Evolutionary conservation across 2,888 invertebrate genomes (phyloP).

Genomic region (Cordylochernes scorpioides): DNA sequence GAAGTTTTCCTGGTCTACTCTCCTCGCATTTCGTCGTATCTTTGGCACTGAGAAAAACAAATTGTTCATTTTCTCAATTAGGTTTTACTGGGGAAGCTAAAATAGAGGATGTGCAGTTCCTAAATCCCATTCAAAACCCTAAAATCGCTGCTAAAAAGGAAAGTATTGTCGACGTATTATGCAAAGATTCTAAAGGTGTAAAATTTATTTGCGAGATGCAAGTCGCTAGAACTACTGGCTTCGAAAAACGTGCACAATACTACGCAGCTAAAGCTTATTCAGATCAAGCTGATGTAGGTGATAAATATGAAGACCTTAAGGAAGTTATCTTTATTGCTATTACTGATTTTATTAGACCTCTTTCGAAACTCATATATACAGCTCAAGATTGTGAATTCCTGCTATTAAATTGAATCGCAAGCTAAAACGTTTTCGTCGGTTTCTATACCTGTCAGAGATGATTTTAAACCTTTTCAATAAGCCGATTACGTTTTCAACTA

Average conservation of each 20-base stretch:
- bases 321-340: conserved; percentile 4
- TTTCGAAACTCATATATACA: no score
- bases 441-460: not conserved
- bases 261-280: conserved; percentile 3
- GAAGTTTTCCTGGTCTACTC: no score
- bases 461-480: conserved; percentile 1
- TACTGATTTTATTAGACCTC: no score
- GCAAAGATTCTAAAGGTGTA: not conserved
- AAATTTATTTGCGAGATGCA: conserved; percentile 1
- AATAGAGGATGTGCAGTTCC: conserved; percentile 1
- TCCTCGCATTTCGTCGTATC: not conserved
- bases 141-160: conserved; percentile 1
- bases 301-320: conserved; percentile 2
- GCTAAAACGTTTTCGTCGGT: conserved; percentile 1
- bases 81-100: conserved; percentile 1
- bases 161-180: conserved; percentile 2
- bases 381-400: no score
- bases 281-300: conserved; percentile 1
- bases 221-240: conserved; percentile 2
- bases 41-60: conserved; percentile 1
- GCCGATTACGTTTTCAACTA: not conserved
- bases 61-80: conserved; percentile 1
- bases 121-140: not conserved
- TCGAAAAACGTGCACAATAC: conserved; percentile 2
- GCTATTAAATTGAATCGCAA: not conserved